Evolutionary conservation across 2,797 vertebrate genomes (phyloP).

Genomic region (Nannoperca australis): DNA sequence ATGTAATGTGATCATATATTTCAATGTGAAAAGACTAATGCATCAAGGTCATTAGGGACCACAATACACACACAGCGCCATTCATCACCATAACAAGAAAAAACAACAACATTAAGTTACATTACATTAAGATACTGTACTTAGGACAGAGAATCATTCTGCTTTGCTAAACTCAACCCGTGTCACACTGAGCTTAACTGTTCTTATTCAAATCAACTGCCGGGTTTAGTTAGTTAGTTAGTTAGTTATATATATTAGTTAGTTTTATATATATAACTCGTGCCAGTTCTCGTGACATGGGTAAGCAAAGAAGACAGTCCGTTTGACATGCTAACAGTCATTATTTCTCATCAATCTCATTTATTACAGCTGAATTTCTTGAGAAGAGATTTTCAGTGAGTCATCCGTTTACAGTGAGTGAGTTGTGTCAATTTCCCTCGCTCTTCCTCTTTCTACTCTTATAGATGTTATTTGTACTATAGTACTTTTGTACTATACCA

Average conservation of each 20-base stretch:
- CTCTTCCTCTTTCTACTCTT: slow-evolving; percentile 1
- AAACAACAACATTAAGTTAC: too few relatives aligned
- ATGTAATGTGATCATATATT: too few relatives aligned
- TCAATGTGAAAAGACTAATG: background rate
- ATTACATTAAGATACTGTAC: background rate
- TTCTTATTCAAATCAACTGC: background rate
- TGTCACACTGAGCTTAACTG: background rate
- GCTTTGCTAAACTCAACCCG: background rate
- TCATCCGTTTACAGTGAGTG: slow-evolving; percentile 7
- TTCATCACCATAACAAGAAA: too few relatives aligned
- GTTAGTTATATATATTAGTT: too few relatives aligned
- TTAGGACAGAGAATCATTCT: background rate
- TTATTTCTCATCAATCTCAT: background rate
- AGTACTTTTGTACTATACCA: background rate
- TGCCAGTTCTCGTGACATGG: background rate
- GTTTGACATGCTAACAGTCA: background rate
- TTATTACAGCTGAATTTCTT: slow-evolving; percentile 48
- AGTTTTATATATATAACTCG: too few relatives aligned
- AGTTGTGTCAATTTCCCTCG: background rate
- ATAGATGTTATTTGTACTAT: background rate
- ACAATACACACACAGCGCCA: background rate
- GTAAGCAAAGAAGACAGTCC: too few relatives aligned
- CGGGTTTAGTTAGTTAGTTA: too few relatives aligned
- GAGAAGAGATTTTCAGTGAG: slow-evolving; percentile 48
- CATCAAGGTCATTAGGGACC: background rate